Base-by-base conservation (phyloP, 2,113 vertebrate genomes). In the Oreocharis arfaki region DNA sequence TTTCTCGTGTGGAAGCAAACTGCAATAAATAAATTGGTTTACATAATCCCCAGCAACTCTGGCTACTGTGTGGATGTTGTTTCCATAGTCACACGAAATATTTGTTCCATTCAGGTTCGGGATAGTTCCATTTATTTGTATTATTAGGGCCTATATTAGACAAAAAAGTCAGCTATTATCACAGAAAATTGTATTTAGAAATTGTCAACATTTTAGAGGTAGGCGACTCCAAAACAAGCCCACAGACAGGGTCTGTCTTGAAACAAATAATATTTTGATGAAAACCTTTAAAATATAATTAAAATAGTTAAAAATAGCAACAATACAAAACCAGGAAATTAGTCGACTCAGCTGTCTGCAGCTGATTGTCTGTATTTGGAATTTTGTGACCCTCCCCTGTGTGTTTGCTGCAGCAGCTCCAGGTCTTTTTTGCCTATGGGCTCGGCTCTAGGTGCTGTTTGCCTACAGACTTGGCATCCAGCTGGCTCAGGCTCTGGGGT, bases 121-220 rank as follows among this genome's bases (percentile, higher is more conserved):
- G 80, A 99, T 98, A 39, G 98, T 99, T 83, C 99, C 99, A 7
- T 99, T 98, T 91, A 99, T 98, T 96, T 99, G 98, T 84, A 99
- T 99, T 80, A 99, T 99, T 85, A 99, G 98, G 61, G 98, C 97
- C 99, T 95, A 42, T 8, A 77, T 50, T 64, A 73, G 74, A 92
- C 35, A 67, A 69, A 93, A 47, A 84, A 50, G 35, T 13, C 41
- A 22, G 44, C 81, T 74, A 68, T 42, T 76, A 78, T 13, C 33
- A 73, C 47, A 79, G 47, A 75, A 93, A 81, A 84, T 37, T 11
- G 11, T 22, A 57, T 10, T 76, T 64, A 44, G n/a, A 70, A 76
- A 71, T 64, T 41, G 28, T 63, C 60, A 63, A 14, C 5, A 23
- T 59, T 75, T 86, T 61, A 55, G 9, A 83, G 23, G 52, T n/a